phyloP scores from a whole-genome alignment of 2,113 vertebrate genomes.

The Burhinus oedicnemus region DNA sequence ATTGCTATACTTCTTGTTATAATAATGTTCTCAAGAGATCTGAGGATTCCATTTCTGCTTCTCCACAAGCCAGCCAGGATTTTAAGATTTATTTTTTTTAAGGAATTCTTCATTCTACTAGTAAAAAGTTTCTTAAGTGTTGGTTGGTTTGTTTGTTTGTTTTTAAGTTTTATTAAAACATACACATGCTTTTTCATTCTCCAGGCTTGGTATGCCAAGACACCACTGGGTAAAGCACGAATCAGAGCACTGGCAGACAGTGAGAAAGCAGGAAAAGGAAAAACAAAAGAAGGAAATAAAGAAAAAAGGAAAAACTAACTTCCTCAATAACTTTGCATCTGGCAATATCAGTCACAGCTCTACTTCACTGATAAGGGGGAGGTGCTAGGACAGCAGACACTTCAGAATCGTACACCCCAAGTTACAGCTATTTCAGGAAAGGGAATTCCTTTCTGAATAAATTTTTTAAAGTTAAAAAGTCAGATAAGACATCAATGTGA shows the following conservation, averaged over 20 bases:
- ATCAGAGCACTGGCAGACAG: neutral
- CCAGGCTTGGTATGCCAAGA: constrained; percentile 84
- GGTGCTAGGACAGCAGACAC: neutral
- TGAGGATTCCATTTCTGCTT: neutral
- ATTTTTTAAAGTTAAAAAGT: neutral
- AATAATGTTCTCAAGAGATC: constrained; percentile 23
- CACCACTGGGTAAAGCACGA: constrained; percentile 77
- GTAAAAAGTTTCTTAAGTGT: neutral
- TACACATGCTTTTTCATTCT: constrained; percentile 2
- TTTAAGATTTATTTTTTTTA: neutral
- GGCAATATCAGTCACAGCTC: neutral
- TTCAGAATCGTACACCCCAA: neutral
- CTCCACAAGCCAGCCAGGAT: neutral
- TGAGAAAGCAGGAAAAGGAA: neutral
- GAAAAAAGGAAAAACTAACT: constrained; percentile 36
- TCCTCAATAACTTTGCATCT: neutral
- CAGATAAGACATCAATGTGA: neutral
- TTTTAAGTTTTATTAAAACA: neutral
- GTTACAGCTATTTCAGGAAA: neutral
- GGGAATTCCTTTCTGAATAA: neutral
- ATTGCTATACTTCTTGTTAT: neutral
- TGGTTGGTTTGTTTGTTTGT: neutral
- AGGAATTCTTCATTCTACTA: neutral
- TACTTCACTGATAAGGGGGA: neutral
- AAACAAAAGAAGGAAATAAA: neutral